Evolutionary conservation across 2,113 vertebrate genomes (phyloP).

Genomic region (Rhinolophus ferrumequinum): DNA sequence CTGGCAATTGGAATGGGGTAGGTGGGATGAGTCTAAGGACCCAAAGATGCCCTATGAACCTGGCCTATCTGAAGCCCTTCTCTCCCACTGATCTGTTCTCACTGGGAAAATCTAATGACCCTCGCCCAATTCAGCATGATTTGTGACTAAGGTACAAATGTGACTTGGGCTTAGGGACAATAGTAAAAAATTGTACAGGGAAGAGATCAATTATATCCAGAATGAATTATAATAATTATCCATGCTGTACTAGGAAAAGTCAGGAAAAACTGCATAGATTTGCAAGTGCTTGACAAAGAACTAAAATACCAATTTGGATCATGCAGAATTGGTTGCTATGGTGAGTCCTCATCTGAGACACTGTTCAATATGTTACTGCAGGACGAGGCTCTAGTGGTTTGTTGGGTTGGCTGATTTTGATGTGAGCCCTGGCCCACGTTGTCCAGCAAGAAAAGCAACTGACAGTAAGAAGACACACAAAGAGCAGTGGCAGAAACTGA

Average conservation of each 20-base stretch:
- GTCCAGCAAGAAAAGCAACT: background rate
- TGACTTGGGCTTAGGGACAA: background rate
- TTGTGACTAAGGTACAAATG: constrained; percentile 16
- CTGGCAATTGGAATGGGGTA: background rate
- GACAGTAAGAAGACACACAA: background rate
- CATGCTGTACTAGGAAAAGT: background rate
- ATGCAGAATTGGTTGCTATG: constrained; percentile 1
- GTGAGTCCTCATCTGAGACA: constrained; percentile 33
- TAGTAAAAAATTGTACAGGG: background rate
- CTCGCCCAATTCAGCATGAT: background rate
- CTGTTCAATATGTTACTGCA: background rate
- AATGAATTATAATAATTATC: background rate
- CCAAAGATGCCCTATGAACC: background rate
- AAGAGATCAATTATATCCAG: background rate
- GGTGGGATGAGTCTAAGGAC: background rate
- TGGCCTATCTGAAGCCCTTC: background rate
- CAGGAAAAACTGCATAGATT: background rate
- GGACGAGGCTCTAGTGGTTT: background rate
- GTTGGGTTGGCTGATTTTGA: background rate
- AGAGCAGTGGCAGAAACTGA: background rate
- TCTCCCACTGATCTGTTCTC: background rate
- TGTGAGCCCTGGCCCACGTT: background rate
- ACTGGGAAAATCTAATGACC: background rate
- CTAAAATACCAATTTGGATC: background rate
- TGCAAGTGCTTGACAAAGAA: constrained; percentile 19